Conservation (phyloP, 1,140 invertebrate genomes). For the Drosophila littoralis region DNA sequence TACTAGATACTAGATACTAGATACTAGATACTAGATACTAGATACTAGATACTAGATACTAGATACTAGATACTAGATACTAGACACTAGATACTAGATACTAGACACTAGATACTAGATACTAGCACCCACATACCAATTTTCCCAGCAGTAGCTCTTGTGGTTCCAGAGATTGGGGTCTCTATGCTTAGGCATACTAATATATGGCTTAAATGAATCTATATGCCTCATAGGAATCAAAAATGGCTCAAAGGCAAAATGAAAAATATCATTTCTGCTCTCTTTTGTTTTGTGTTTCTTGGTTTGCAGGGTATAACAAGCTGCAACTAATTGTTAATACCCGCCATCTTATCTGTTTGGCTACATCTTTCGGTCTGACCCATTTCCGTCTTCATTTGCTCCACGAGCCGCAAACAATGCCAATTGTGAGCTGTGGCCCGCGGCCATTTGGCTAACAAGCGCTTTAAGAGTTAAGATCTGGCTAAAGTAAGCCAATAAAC, state of each 20-base stretch:
- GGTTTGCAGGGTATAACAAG: background rate
- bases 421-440: conserved; percentile 24
- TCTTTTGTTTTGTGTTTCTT: too few species aligned
- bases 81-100: background rate
- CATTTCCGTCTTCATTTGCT: conserved; percentile 23
- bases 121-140: too few species aligned
- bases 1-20: background rate
- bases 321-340: conserved; percentile 29
- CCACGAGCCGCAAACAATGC: conserved; percentile 24
- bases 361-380: conserved; percentile 29
- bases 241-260: too few species aligned
- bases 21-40: background rate
- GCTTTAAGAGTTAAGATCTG: conserved; percentile 15
- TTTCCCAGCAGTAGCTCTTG: too few species aligned
- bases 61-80: background rate
- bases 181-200: too few species aligned
- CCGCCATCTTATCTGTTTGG: conserved; percentile 9
- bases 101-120: background rate
- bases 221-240: too few species aligned
- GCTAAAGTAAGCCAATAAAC: conserved; percentile 32
- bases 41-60: too few species aligned
- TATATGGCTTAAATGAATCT: too few species aligned
- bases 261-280: too few species aligned
- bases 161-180: too few species aligned
- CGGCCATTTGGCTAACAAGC: conserved; percentile 34